Evolutionary conservation across 2,113 vertebrate species (phyloP).

Genomic region (Apeltes quadracus): DNA sequence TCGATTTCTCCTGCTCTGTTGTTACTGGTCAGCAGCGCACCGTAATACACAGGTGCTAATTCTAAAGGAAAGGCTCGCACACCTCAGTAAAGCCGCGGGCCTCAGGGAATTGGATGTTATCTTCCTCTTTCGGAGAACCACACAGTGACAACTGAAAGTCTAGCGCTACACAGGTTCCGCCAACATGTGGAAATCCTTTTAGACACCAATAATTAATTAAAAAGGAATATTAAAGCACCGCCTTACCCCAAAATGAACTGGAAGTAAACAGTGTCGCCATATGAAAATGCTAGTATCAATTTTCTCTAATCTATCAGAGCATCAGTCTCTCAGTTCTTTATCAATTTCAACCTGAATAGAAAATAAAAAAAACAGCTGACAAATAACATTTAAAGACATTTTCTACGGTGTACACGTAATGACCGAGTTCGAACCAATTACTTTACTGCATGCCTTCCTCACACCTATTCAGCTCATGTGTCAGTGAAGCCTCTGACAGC

Average conservation of each 20-base stretch:
- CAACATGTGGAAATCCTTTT: background rate
- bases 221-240: background rate
- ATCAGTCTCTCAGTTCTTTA: constrained; percentile 1
- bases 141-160: constrained; percentile 41
- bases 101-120: constrained; percentile 61
- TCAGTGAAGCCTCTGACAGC: constrained; percentile 17
- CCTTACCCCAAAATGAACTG: background rate
- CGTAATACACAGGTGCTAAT: constrained; percentile 31
- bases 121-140: constrained; percentile 8
- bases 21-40: constrained; percentile 18
- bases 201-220: constrained; percentile 3
- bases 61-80: constrained; percentile 29
- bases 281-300: constrained; percentile 13
- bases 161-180: background rate
- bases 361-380: constrained; percentile 24
- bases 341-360: no score
- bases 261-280: background rate
- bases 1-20: constrained; percentile 49
- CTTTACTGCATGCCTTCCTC: constrained; percentile 24
- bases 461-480: constrained; percentile 40
- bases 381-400: constrained; percentile 43
- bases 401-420: constrained; percentile 44
- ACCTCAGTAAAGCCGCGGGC: constrained; percentile 31
- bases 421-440: constrained; percentile 42
- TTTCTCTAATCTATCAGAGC: constrained; percentile 2